Conservation (phyloP, 2,888 invertebrate species). For the Acleris emargana region DNA sequence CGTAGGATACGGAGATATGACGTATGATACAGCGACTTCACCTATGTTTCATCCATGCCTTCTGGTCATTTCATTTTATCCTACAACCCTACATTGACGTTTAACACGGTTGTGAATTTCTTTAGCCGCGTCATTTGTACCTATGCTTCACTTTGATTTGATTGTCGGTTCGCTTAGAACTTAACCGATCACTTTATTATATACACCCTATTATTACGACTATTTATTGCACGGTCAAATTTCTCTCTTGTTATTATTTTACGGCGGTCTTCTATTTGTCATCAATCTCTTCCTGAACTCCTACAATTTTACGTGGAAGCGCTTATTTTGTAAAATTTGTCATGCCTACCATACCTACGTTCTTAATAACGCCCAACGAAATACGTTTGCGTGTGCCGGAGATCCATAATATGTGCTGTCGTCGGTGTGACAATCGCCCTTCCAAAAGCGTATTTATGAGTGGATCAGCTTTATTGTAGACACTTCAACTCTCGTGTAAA, state of each 20-base stretch:
- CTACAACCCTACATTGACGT: constrained; percentile 67
- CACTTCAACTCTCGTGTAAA: constrained; percentile 56
- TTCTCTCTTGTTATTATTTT: constrained; percentile 56
- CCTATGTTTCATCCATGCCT: constrained; percentile 73
- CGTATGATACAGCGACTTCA: constrained; percentile 88
- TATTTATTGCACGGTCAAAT: constrained; percentile 64
- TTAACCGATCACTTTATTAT: constrained; percentile 63
- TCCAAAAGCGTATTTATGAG: constrained; percentile 69
- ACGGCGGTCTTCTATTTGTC: constrained; percentile 51
- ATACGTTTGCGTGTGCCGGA: constrained; percentile 16
- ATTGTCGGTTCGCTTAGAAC: constrained; percentile 70
- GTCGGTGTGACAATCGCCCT: constrained; percentile 78
- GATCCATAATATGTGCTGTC: constrained; percentile 47
- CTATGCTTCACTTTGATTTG: constrained; percentile 71
- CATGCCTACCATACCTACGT: constrained; percentile 37
- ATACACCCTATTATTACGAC: constrained; percentile 56
- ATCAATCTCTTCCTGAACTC: constrained; percentile 60
- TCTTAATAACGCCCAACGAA: constrained; percentile 12
- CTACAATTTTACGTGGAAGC: constrained; percentile 76
- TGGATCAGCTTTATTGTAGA: constrained; percentile 59
- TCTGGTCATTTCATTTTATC: constrained; percentile 73
- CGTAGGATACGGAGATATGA: constrained; percentile 99
- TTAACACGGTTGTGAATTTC: constrained; percentile 70
- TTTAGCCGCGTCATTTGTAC: constrained; percentile 70
- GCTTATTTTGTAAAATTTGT: constrained; percentile 60